Evolutionary conservation across 2,113 vertebrate species (phyloP), one percentile per base, ranked within the genome.

Genomic region (Apodemus speciosus): DNA sequence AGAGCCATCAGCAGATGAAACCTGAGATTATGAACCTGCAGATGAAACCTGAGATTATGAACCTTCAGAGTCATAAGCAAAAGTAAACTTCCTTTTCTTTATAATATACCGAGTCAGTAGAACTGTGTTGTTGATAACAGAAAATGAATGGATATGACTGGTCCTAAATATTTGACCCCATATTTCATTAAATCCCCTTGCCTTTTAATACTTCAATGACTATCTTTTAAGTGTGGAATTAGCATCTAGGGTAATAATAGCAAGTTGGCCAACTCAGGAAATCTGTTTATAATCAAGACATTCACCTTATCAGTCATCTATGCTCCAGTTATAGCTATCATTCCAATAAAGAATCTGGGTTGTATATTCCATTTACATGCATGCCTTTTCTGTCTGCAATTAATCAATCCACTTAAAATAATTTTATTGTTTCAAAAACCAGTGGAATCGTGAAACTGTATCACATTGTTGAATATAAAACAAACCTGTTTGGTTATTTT

Each of bases 221-320:
- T 77, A 2, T 90, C 92, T 80, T 7, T 85, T 91, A 91, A 85
- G 51, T 80, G 38, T n/a, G 79, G 6, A 13, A n/a, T 69, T 92
- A 58, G 95, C 88, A 32, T 83, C 53, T 89, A 79, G 66, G 40
- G 72, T 68, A 95, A 56, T 21, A 58, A 77, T 23, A 81, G 35
- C 85, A 88, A 91, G 69, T 85, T 25, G 38, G 25, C 53, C 71
- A 94, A 60, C 38, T 85, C 25, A 43, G 68, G 35, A 88, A 85
- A 81, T 76, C 10, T 85, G 71, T 90, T 16, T 85, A 84, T 92
- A 80, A 68, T 73, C 84, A 84, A 86, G 58, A 92, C 35, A 84
- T 95, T 79, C 7, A 69, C 25, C 18, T 90, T 73, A 43, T 71
- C 56, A 76, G 25, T n/a, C 56, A 21, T 58, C 46, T 21, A 25